phyloP scores from a whole-genome alignment of 2,797 vertebrate species.

The Enteromius treurensis region DNA sequence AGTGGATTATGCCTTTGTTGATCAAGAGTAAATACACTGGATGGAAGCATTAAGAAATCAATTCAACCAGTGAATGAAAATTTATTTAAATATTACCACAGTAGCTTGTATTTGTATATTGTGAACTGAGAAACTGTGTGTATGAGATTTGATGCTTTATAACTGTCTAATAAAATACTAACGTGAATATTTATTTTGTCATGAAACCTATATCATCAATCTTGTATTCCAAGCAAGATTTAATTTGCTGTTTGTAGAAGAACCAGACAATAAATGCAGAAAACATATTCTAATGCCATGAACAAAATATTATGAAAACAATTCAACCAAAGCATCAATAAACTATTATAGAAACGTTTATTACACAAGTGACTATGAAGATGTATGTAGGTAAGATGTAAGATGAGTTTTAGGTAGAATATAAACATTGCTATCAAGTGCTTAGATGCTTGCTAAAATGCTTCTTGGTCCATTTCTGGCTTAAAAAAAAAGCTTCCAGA shows the following conservation, averaged over 20 bases:
- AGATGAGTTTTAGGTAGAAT: neutral
- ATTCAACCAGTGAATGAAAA: neutral
- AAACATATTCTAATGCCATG: neutral
- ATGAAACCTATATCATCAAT: neutral
- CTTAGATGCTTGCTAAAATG: neutral
- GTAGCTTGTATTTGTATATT: slow-evolving; percentile 7
- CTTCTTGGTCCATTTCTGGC: neutral
- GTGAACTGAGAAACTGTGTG: neutral
- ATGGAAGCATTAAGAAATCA: neutral
- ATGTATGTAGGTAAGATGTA: neutral
- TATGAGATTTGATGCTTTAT: neutral
- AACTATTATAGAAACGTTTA: neutral
- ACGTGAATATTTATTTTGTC: neutral
- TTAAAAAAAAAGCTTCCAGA: neutral
- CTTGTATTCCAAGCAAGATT: neutral
- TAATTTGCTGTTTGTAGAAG: neutral
- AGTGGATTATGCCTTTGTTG: neutral
- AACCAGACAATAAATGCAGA: neutral
- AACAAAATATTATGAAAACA: neutral
- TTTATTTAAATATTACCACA: neutral
- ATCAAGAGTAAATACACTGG: neutral
- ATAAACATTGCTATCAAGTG: neutral
- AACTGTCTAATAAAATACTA: slow-evolving; percentile 10
- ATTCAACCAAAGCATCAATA: neutral
- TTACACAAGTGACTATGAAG: neutral